Evolutionary conservation across 2,888 invertebrate species (phyloP).

Genomic region (Papilio gigon): DNA sequence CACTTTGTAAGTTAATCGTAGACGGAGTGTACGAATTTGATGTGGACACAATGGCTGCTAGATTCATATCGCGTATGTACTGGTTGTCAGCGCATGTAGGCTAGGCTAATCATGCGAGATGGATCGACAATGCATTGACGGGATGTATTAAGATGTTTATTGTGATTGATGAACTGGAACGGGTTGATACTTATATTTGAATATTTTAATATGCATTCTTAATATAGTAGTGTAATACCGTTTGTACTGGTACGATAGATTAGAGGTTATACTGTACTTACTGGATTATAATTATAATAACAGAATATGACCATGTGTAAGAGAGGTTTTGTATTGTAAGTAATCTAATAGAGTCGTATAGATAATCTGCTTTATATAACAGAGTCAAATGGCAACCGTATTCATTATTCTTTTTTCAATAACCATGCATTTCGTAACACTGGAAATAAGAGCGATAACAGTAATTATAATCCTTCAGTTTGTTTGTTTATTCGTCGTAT

Average conservation of each 20-base stretch:
- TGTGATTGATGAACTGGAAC: constrained; percentile 16
- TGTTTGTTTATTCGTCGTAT: background rate
- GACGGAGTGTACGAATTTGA: constrained; percentile 18
- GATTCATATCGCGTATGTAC: constrained; percentile 26
- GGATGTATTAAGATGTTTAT: constrained; percentile 24
- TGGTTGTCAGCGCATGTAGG: constrained; percentile 24
- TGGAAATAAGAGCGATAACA: too few relatives aligned
- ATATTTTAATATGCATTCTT: constrained; percentile 13
- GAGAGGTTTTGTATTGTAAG: too few relatives aligned
- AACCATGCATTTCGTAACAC: too few relatives aligned
- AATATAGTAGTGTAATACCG: too few relatives aligned
- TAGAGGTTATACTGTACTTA: too few relatives aligned
- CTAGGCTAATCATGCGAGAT: constrained; percentile 36
- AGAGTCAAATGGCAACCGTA: too few relatives aligned
- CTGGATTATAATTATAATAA: too few relatives aligned
- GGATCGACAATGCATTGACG: constrained; percentile 27
- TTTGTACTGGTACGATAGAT: too few relatives aligned
- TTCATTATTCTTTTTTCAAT: too few relatives aligned
- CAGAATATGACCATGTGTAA: too few relatives aligned
- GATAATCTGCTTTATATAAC: too few relatives aligned
- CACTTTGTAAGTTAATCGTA: background rate
- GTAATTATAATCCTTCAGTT: background rate
- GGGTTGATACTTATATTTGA: background rate
- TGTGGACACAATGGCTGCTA: background rate
- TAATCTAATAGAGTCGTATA: too few relatives aligned